Base-by-base conservation (phyloP, 2,888 invertebrate genomes). In the Neoitamus cyanurus region DNA sequence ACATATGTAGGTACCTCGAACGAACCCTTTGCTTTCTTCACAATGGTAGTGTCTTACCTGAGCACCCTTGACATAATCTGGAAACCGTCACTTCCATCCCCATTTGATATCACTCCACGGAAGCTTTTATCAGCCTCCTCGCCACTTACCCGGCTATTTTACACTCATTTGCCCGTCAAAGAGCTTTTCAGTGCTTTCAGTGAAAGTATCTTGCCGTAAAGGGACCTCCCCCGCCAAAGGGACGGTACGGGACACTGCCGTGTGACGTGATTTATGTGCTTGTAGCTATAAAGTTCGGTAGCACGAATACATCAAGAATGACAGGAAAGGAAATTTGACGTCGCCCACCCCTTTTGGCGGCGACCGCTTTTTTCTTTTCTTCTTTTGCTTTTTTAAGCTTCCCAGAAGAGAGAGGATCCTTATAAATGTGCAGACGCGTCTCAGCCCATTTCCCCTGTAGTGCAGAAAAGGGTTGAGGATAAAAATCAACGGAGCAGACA, bases 161-260 rank as follows among this genome's bases (percentile, higher is more conserved):
- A 15, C 30, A 80, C 80, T 37, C 31, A 25, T 11, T 58, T 58
- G 20, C 25, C 42, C 11, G 31, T 25, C 25, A 28, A 28, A 37
- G 28, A 82, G 82, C 82, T 82, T 82, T 82, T 9, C n/a, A 25
- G 31, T 68, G 69, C 69, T 82, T 82, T 82, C 82, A 82, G 82
- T 82, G 82, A 82, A 82, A 82, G 82, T 82, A 82, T 37, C 37
- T 13, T 28, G 15, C 20, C 68, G 1, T 20, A 36, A 69, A 82
- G 30, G 28, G 20, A 7, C 58, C 6, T 25, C 58, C n/a, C 69
- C 37, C 69, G 5, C 11, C 13, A 7, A 1, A 34, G 4, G 30
- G 28, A 7, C 31, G 20, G 48, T 73, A 20, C n/a, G 28, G 69
- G 25, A 13, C 31, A 20, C 20, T 13, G 28, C 3, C 13, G 25